A percentile compares a stretch with the other conserved stretches of the same genome.
Conservation (phyloP, 2,113 vertebrate genomes). For the Labrus mixtus region DNA sequence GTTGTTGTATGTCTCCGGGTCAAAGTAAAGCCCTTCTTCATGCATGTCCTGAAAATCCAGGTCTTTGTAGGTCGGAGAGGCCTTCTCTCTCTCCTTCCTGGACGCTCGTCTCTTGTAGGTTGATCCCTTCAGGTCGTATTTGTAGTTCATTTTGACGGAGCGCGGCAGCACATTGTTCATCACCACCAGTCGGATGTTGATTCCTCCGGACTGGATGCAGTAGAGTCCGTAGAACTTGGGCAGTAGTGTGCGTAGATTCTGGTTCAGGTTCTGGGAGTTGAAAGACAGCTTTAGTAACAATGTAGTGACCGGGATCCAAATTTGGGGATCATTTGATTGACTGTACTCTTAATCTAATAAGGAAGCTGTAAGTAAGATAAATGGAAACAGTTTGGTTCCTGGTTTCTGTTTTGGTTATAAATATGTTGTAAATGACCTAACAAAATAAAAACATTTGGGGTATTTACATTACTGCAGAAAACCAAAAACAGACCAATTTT, state of each 20-base stretch:
- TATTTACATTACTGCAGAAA: background rate
- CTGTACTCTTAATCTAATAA: background rate
- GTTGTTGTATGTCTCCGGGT: constrained; percentile 92
- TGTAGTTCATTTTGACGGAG: constrained; percentile 85
- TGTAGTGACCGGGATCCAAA: background rate
- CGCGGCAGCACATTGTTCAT: constrained; percentile 87
- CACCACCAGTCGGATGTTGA: constrained; percentile 85
- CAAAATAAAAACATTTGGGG: background rate
- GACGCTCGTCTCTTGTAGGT: constrained; percentile 84
- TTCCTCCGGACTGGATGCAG: constrained; percentile 85
- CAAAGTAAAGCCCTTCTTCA: constrained; percentile 95
- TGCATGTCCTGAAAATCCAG: constrained; percentile 94
- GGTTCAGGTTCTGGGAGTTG: constrained; percentile 81
- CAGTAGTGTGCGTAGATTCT: constrained; percentile 84
- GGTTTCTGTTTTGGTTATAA: background rate
- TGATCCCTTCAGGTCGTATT: constrained; percentile 85
- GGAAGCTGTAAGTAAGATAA: background rate
- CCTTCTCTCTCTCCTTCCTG: constrained; percentile 83
- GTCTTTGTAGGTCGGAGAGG: constrained; percentile 82
- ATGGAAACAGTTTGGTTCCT: background rate
- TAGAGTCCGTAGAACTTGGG: constrained; percentile 86
- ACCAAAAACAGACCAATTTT: background rate
- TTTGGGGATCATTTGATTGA: background rate
- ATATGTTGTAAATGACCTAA: background rate
- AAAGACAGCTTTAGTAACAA: background rate